Conservation (phyloP, 2,797 vertebrate genomes). For the Okamejei kenojei region DNA sequence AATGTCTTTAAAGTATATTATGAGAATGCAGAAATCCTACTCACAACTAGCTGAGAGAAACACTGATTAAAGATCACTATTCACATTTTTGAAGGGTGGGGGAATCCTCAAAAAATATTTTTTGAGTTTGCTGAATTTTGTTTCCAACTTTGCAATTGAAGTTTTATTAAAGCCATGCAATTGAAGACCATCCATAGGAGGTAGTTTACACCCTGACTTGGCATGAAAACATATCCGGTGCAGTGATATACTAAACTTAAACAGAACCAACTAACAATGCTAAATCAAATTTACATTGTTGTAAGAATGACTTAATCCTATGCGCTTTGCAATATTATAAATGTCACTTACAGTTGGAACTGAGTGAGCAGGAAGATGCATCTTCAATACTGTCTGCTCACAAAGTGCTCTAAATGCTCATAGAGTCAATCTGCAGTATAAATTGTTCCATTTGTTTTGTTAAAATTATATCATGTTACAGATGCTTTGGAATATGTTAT, state of each 20-base stretch:
- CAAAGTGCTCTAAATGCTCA: neutral
- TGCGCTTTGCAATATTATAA: neutral
- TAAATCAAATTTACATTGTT: neutral
- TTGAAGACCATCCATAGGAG: neutral
- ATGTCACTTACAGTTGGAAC: neutral
- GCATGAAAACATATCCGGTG: neutral
- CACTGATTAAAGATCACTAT: neutral
- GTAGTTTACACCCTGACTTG: neutral
- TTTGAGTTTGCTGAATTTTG: neutral
- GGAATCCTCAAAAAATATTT: neutral
- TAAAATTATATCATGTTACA: constrained; percentile 5
- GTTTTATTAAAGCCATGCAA: neutral
- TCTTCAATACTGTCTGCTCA: neutral
- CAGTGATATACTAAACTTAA: neutral
- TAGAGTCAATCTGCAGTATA: neutral
- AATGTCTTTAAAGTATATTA: neutral
- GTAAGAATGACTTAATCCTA: neutral
- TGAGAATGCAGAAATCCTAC: neutral
- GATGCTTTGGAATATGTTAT: neutral
- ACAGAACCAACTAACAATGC: neutral
- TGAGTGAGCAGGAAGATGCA: neutral
- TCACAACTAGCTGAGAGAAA: neutral
- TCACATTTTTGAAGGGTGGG: neutral
- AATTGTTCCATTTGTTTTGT: neutral
- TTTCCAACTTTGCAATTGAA: neutral